Evolutionary conservation across 1,140 invertebrate species (phyloP).

Genomic region (Drosophila setifemur): DNA sequence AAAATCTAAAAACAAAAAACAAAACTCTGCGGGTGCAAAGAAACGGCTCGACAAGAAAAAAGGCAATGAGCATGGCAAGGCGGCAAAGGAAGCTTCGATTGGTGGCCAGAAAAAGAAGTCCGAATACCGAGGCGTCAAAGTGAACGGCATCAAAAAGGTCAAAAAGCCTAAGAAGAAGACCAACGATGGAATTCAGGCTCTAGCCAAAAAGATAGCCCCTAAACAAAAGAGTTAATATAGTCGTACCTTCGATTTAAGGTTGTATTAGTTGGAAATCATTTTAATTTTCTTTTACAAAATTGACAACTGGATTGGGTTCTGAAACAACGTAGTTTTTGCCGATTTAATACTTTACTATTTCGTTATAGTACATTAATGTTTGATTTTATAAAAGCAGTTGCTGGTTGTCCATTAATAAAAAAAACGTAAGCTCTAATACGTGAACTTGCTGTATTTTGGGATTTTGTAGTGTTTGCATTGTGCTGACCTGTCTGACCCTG

Average conservation of each 20-base stretch:
- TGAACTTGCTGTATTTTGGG: too few relatives aligned
- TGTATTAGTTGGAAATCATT: constrained; percentile 11
- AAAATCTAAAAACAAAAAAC: constrained; percentile 39
- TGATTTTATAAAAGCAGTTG: too few relatives aligned
- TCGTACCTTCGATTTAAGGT: background rate
- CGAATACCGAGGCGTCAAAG: constrained; percentile 71
- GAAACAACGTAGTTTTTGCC: too few relatives aligned
- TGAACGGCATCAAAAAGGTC: constrained; percentile 59
- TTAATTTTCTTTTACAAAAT: background rate
- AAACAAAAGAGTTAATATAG: constrained; percentile 34
- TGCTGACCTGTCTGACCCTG: too few relatives aligned
- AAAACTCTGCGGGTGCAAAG: constrained; percentile 40
- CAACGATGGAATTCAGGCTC: constrained; percentile 40
- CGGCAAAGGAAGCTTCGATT: background rate
- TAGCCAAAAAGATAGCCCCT: constrained; percentile 81
- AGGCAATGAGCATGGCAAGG: constrained; percentile 37
- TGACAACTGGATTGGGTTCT: background rate
- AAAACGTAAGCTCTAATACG: too few relatives aligned
- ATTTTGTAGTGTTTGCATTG: too few relatives aligned
- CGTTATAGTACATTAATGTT: too few relatives aligned
- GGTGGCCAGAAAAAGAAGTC: constrained; percentile 62
- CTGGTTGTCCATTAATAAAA: too few relatives aligned
- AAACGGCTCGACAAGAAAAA: constrained; percentile 59
- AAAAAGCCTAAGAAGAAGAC: constrained; percentile 70
- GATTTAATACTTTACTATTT: too few relatives aligned